Percentiles rank a stretch among this genome's conserved stretches.
These are phyloP conservation scores for Anser cygnoides DNA, from an alignment of 2,113 vertebrate species.

Conservation along the genomic window DNA sequence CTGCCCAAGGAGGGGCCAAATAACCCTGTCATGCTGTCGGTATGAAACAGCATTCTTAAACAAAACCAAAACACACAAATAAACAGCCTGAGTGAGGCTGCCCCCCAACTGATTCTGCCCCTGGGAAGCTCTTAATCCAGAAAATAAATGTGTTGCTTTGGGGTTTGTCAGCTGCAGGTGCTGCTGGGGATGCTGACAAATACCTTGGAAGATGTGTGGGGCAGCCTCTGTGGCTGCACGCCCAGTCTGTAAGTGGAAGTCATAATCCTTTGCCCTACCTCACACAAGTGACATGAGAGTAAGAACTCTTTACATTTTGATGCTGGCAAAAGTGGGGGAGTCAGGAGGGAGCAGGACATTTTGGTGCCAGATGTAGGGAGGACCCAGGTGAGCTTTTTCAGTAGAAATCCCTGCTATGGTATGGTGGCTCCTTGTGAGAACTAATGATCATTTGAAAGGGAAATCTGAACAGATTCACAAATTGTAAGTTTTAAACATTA, in stretches of 20 bases:
- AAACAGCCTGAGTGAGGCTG: background rate
- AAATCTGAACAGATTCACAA: background rate
- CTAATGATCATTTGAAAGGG: background rate
- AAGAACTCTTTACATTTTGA: accelerated
- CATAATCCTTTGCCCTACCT: background rate
- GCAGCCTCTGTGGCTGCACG: background rate
- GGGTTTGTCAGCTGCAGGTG: background rate
- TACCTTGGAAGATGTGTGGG: background rate
- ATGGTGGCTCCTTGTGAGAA: background rate
- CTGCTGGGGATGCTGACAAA: background rate
- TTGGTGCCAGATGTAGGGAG: background rate
- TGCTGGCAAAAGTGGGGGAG: background rate
- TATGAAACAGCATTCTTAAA: conserved; percentile 37
- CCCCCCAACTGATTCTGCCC: background rate
- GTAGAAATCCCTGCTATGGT: background rate
- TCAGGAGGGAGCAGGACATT: background rate
- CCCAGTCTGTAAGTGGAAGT: no score
- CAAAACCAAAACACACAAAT: background rate
- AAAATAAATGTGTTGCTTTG: background rate
- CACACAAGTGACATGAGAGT: background rate
- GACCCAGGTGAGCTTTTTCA: background rate
- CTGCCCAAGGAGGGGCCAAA: conserved; percentile 19
- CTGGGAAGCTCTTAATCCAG: background rate
- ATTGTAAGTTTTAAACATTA: background rate
- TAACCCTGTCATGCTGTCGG: conserved; percentile 14